Evolutionary conservation across 2,888 invertebrate genomes (phyloP).

Genomic region (Caenorhabditis sinica): DNA sequence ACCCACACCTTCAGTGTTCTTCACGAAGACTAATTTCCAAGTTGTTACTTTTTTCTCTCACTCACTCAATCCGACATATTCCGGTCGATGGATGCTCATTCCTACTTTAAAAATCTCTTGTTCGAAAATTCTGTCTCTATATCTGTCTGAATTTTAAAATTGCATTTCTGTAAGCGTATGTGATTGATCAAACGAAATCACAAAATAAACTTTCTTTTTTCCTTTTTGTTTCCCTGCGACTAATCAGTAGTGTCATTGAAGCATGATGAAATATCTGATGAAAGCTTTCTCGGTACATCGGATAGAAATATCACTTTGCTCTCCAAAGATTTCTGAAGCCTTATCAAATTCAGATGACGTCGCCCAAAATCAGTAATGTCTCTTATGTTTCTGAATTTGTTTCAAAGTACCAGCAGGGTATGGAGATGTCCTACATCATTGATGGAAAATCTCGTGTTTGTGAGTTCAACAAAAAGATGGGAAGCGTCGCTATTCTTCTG

Average conservation of each 20-base stretch:
- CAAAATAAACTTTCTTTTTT: conserved; percentile 13
- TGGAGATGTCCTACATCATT: conserved; percentile 50
- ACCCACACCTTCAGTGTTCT: conserved; percentile 71
- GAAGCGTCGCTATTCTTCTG: conserved; percentile 72
- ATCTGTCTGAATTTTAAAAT: background rate
- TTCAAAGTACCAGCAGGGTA: conserved; percentile 61
- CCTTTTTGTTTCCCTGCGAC: background rate
- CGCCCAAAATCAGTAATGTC: conserved; percentile 40
- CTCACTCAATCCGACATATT: background rate
- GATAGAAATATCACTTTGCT: background rate
- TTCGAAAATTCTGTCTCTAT: background rate
- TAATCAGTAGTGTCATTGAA: no score
- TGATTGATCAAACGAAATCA: conserved; percentile 17
- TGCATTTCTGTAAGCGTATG: conserved; percentile 4
- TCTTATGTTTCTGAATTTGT: conserved; percentile 51
- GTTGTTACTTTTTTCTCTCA: background rate
- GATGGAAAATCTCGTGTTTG: conserved; percentile 17
- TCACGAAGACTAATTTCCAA: conserved; percentile 60
- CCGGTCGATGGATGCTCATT: background rate
- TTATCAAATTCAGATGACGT: conserved; percentile 29
- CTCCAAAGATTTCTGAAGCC: background rate
- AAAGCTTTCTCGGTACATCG: no score
- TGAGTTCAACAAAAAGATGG: conserved; percentile 61
- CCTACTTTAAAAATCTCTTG: background rate
- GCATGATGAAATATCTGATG: no score